Base-by-base conservation (phyloP, 2,888 invertebrate species). In the Melanostoma mellinum region DNA sequence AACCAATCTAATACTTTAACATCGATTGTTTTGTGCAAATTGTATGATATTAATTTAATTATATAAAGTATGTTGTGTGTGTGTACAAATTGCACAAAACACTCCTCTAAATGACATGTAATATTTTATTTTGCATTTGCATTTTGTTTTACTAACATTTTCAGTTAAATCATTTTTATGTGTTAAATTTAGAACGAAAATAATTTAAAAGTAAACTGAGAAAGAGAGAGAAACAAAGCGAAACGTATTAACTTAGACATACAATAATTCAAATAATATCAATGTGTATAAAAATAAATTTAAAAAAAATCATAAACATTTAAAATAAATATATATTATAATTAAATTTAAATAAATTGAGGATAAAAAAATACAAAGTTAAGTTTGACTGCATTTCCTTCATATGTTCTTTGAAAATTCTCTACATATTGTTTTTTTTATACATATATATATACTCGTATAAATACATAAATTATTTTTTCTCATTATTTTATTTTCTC, bases 331-430 rank as follows among this genome's bases (percentile, higher is more conserved):
- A 63, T 35, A 35, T 30, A 63, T 48, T 33, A 33, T 38, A 38
- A 80, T 61, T 48, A 61, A 73, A 20, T 20, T 20, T 72, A 6
- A 78, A 67, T 67, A 55, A 76, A 77, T 61, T 60, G 56, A n/a
- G 73, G 61, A 38, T 50, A 67, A 60, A 63, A 56, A 68, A 53
- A 53, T 82, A 78, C 73, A 58, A 79, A 61, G 79, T 84, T 84
- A 84, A 84, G 84, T 84, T 84, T 84, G 84, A 84, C 84, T 84
- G 84, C 84, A 84, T 84, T 84, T 84, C 60, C 46, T 74, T 77
- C 9, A 48, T 35, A 63, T 50, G 9, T 56, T 63, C 32, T 36
- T 20, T 63, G 42, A 71, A 40, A 30, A 53, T 36, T 48, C 33
- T 35, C 20, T 63, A 20, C 33, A 8, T 32, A 20, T 20, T 33